Conservation (phyloP, 2,797 vertebrate species). For the Acanthiza pusilla region DNA sequence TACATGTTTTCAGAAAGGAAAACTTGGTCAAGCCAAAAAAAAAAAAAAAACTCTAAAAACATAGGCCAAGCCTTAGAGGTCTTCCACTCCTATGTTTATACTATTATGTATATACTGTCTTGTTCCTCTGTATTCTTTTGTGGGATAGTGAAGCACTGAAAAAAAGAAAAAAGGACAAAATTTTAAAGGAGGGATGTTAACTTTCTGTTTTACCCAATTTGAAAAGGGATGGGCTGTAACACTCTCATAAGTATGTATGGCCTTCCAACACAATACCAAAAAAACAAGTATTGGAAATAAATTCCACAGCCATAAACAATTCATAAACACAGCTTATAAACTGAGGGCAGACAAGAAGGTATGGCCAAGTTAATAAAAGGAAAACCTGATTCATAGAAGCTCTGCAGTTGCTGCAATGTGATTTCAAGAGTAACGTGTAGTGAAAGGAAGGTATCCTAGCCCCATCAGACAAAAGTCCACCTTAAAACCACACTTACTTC, state of each 20-base stretch:
- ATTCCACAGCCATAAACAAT: not conserved
- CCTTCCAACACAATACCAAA: not conserved
- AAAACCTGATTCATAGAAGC: not conserved
- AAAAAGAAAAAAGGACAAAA: not conserved
- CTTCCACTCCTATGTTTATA: not conserved
- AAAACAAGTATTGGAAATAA: not conserved
- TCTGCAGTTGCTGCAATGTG: not conserved
- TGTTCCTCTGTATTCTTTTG: not conserved
- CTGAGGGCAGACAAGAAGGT: not conserved
- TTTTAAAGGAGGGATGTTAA: not conserved
- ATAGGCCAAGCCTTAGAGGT: fast-evolving
- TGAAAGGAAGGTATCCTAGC: not conserved
- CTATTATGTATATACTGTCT: not conserved
- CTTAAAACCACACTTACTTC: not conserved
- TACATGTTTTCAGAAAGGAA: not conserved
- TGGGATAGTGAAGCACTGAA: not conserved
- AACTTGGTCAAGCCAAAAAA: not conserved
- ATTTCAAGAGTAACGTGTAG: not conserved
- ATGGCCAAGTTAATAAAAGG: not conserved
- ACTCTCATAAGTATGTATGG: not conserved
- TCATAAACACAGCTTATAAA: not conserved
- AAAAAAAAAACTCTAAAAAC: not conserved
- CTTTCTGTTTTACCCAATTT: not conserved
- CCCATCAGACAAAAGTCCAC: not conserved
- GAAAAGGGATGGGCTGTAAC: not conserved